These are phyloP conservation scores for Erythrocercus mccallii DNA, from an alignment of 2,113 vertebrate genomes.

Conservation along the genomic window DNA sequence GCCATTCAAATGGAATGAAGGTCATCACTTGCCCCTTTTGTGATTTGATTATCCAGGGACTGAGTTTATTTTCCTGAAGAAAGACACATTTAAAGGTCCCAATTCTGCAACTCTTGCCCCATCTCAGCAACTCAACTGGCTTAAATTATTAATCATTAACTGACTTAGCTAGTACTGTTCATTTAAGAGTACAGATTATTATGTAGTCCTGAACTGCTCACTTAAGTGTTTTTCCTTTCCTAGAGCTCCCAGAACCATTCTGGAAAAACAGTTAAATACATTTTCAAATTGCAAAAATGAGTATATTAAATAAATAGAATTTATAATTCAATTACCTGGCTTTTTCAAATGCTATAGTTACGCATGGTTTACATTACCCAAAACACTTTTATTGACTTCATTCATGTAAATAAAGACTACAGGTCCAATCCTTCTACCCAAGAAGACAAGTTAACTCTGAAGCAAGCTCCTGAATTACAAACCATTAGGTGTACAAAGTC, in stretches of 20 bases:
- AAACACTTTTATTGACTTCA: not conserved
- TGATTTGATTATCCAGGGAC: slow-evolving; percentile 55
- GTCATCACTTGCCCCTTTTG: slow-evolving; percentile 54
- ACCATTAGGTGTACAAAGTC: not conserved
- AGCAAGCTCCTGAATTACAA: not conserved
- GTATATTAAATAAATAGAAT: not conserved
- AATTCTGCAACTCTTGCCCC: not conserved
- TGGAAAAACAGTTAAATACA: slow-evolving; percentile 6
- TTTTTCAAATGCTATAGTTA: slow-evolving; percentile 33
- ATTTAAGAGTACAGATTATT: slow-evolving; percentile 41
- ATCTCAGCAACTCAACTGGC: not conserved
- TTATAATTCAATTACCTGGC: slow-evolving; percentile 52
- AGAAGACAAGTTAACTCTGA: not conserved
- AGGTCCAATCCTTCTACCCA: not conserved
- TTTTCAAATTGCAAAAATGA: not conserved
- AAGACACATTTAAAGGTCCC: not conserved
- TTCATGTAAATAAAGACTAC: not conserved
- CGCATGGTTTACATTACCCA: not conserved
- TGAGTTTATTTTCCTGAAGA: slow-evolving; percentile 33
- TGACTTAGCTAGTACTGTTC: slow-evolving; percentile 10
- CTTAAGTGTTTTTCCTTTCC: not conserved
- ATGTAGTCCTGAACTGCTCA: not conserved
- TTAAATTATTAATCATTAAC: slow-evolving; percentile 50
- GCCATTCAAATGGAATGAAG: slow-evolving; percentile 68
- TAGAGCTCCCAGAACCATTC: not conserved